A percentile compares a stretch with the other conserved stretches of the same genome.
Conservation (phyloP, 1,140 invertebrate species). For the Drosophila novamexicana region DNA sequence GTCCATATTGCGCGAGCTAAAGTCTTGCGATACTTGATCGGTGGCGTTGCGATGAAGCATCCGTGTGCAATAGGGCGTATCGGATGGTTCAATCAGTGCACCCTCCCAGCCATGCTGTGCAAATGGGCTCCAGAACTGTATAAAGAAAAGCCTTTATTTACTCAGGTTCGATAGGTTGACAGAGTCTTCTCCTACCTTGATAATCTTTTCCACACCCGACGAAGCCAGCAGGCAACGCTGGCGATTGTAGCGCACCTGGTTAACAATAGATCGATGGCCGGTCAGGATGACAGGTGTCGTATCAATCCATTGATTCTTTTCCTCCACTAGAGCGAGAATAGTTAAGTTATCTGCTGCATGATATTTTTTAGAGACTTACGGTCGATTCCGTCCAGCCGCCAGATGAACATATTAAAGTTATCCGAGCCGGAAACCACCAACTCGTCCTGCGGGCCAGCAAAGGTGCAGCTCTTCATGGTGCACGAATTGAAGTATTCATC, state of each 20-base stretch:
- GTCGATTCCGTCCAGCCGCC: slow-evolving; percentile 90
- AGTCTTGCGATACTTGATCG: slow-evolving; percentile 92
- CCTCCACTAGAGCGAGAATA: slow-evolving; percentile 63
- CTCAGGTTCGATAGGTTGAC: neutral
- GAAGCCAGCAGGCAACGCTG: slow-evolving; percentile 94
- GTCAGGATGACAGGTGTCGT: slow-evolving; percentile 92
- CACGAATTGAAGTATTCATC: slow-evolving; percentile 97
- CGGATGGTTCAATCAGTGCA: slow-evolving; percentile 85
- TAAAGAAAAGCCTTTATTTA: neutral
- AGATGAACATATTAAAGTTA: slow-evolving; percentile 97
- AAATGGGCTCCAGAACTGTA: slow-evolving; percentile 92
- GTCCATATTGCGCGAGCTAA: slow-evolving; percentile 92
- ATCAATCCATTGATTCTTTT: slow-evolving; percentile 86
- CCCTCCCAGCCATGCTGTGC: slow-evolving; percentile 87
- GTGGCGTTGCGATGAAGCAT: slow-evolving; percentile 93
- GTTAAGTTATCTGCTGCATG: neutral
- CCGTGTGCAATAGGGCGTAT: slow-evolving; percentile 88
- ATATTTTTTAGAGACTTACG: slow-evolving; percentile 72
- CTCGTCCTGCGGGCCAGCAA: slow-evolving; percentile 95
- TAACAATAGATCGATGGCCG: slow-evolving; percentile 97
- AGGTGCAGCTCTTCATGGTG: slow-evolving; percentile 98
- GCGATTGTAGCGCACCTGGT: slow-evolving; percentile 96
- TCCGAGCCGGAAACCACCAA: slow-evolving; percentile 96
- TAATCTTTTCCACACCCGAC: slow-evolving; percentile 97
- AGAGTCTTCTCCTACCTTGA: slow-evolving; percentile 88